Conservation (phyloP, 2,113 vertebrate genomes). For the Nannobrachium achirus region DNA sequence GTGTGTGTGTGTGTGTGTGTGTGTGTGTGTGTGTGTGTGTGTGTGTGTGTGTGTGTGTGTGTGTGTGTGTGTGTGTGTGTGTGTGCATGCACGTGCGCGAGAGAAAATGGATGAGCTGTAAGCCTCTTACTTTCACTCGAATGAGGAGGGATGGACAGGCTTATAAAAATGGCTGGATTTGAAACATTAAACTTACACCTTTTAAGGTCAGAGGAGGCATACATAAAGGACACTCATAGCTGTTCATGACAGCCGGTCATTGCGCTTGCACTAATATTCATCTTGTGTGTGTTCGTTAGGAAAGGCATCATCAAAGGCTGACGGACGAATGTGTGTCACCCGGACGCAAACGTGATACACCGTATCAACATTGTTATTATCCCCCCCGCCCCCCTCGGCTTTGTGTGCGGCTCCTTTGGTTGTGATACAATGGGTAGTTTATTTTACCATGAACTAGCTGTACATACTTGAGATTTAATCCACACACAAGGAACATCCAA, state of each 20-base stretch:
- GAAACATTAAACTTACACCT: constrained; percentile 47
- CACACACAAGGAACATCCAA: too few species aligned
- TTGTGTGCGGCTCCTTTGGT: constrained; percentile 41
- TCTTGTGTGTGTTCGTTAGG: neutral
- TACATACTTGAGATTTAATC: too few species aligned
- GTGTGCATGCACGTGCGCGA: constrained; percentile 8
- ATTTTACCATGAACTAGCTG: too few species aligned
- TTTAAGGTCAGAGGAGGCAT: constrained; percentile 38
- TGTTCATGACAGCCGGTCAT: neutral
- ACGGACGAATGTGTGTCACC: constrained; percentile 19
- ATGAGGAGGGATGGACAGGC: constrained; percentile 51
- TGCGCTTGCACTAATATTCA: neutral
- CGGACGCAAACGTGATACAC: constrained; percentile 44
- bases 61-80: neutral
- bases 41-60: neutral
- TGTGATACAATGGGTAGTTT: neutral
- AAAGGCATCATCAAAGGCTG: neutral
- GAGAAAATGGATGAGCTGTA: constrained; percentile 68
- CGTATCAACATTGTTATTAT: constrained; percentile 16
- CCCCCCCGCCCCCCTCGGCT: constrained; percentile 34
- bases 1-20: neutral
- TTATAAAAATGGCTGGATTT: constrained; percentile 54
- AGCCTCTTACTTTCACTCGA: constrained; percentile 73
- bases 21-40: neutral
- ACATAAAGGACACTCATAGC: neutral